phyloP scores from a whole-genome alignment of 2,113 vertebrate genomes.

The Solenodon paradoxus region DNA sequence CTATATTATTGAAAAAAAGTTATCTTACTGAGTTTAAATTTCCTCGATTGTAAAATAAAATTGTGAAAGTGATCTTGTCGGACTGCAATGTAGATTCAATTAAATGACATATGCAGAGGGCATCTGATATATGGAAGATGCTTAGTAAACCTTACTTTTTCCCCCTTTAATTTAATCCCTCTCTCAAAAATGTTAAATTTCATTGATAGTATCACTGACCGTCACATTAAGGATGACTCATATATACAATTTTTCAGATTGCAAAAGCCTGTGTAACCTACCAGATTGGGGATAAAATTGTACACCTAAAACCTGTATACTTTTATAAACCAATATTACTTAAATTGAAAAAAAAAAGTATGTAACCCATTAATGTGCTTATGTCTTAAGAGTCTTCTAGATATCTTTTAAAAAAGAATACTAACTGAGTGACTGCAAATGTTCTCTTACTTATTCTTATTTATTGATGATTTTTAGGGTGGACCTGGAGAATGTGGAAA shows the following conservation, averaged over 20 bases:
- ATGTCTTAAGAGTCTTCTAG: background rate
- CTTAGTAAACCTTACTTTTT: background rate
- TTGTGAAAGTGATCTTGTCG: background rate
- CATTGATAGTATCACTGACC: background rate
- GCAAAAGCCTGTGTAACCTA: background rate
- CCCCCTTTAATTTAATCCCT: background rate
- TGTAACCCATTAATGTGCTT: background rate
- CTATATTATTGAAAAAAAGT: background rate
- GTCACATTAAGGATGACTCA: background rate
- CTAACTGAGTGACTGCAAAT: background rate
- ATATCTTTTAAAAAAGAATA: background rate
- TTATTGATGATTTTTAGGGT: slow-evolving; percentile 82
- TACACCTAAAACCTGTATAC: too few relatives aligned
- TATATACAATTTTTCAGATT: background rate
- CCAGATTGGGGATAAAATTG: background rate
- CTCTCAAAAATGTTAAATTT: background rate
- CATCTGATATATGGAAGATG: background rate
- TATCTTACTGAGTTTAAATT: background rate
- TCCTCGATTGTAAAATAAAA: slow-evolving; percentile 1
- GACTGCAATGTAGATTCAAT: background rate
- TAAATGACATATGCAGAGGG: background rate
- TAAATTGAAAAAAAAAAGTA: too few relatives aligned
- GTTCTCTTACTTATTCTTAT: slow-evolving; percentile 52
- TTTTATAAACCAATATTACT: too few relatives aligned
- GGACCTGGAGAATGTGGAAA: slow-evolving; percentile 89